Evolutionary conservation across 92 coral and sea anemone species (phyloP).

Genomic region (Bergia puertoricense): DNA sequence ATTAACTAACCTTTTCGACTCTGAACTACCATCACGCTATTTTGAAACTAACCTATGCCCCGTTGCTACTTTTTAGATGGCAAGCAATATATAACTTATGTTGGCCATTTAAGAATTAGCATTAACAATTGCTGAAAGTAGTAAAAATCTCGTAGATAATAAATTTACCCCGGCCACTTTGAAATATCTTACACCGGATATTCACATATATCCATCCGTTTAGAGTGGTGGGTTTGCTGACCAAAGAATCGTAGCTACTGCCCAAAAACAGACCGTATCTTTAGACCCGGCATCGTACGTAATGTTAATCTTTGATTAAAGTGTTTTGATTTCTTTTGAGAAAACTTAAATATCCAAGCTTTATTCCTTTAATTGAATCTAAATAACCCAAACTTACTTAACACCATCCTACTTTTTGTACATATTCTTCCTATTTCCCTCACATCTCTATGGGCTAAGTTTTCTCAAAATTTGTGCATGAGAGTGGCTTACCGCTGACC

Average conservation of each 20-base stretch:
- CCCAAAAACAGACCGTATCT: conserved; percentile 12
- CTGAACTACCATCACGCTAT: neutral
- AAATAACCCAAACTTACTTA: conserved; percentile 34
- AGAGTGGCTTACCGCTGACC: conserved; percentile 2
- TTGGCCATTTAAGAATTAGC: conserved; percentile 13
- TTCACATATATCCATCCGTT: conserved; percentile 51
- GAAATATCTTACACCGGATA: conserved; percentile 84
- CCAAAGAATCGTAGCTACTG: conserved; percentile 49
- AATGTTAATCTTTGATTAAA: conserved; percentile 39
- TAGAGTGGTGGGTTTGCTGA: conserved; percentile 82
- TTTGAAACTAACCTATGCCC: conserved; percentile 2
- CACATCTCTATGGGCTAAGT: conserved; percentile 46
- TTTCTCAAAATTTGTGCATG: conserved; percentile 40
- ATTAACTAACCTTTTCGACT: conserved; percentile 19
- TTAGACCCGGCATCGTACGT: conserved; percentile 39
- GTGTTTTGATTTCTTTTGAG: conserved; percentile 68
- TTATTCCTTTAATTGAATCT: conserved; percentile 29
- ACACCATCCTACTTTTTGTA: conserved; percentile 15
- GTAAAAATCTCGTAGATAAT: conserved; percentile 41
- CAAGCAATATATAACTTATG: conserved; percentile 1
- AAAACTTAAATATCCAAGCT: conserved; percentile 83
- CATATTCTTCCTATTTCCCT: conserved; percentile 33
- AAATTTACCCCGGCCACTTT: conserved; percentile 62
- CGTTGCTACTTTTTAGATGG: conserved; percentile 3
- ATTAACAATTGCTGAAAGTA: conserved; percentile 28